Evolutionary conservation across 2,888 invertebrate species (phyloP), one percentile per base, ranked within the genome.

Genomic region (Escarpia spicata): DNA sequence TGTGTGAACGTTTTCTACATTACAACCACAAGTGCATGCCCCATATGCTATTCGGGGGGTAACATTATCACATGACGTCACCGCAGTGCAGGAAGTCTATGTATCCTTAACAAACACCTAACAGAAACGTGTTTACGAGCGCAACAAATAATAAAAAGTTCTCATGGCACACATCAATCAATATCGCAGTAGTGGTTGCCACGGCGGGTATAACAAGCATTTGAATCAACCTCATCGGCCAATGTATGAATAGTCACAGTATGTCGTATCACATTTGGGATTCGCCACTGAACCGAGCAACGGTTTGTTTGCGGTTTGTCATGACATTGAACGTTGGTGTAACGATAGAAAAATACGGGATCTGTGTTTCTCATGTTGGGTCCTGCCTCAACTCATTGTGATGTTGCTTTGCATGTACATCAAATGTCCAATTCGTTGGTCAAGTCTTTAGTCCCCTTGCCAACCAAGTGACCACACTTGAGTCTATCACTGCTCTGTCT

Each of bases 1-100:
- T 75, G 75, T 75, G 75, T 75, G n/a, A 75, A 75, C 75, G n/a
- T 75, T 26, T 75, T 75, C 75, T 75, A 75, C 19, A 75, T 75
- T 75, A 75, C 75, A 75, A 75, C 19, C n/a, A 75, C 26, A 75
- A 15, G 19, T 2, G 6, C 60, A 10, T 60, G 60, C 60, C 60
- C 60, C 19, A 45, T 19, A 26, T 75, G n/a, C 75, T 75, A 75
- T 15, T 75, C 4, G 19, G 6, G 75, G 75, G 75, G n/a, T 75
- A 75, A 19, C 75, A 75, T 75, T 75, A 75, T 75, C n/a, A 75
- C 75, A 26, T 75, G 75, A 75, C 75, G n/a, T 75, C 19, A 26
- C 26, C 26, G n/a, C 26, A 60, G 26, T 4, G 60, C 60, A 60
- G 60, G 15, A 60, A 75, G 75, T 75, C 75, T 75, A 6, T 75